Percentiles rank a stretch among this genome's conserved stretches.
phyloP scores from a whole-genome alignment of 2,888 invertebrate genomes.

The Therioaphis trifolii region DNA sequence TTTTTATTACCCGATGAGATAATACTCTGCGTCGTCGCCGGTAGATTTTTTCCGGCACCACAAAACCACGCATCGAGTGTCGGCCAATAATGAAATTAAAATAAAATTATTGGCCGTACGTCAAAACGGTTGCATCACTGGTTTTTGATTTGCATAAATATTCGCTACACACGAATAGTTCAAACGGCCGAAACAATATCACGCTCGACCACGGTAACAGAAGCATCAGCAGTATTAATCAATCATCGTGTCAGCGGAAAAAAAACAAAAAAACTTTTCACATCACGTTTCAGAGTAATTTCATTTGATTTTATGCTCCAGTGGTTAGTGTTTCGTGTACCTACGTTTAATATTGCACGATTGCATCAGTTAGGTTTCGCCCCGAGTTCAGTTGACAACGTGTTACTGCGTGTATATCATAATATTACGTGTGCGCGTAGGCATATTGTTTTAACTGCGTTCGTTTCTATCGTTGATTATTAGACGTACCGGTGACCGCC shows the following conservation, averaged over 20 bases:
- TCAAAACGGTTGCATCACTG: slow-evolving; percentile 33
- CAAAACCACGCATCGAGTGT: slow-evolving; percentile 29
- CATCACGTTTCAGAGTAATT: slow-evolving; percentile 41
- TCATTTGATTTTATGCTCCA: slow-evolving; percentile 29
- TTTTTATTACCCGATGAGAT: slow-evolving; percentile 58
- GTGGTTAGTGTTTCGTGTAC: slow-evolving; percentile 12
- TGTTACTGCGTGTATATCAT: no score
- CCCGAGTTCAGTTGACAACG: slow-evolving; percentile 5
- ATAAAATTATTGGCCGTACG: slow-evolving; percentile 49
- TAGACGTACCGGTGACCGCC: no score
- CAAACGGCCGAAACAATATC: slow-evolving; percentile 22
- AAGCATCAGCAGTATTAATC: slow-evolving; percentile 5
- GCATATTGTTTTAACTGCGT: no score
- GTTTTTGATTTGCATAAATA: slow-evolving; percentile 53
- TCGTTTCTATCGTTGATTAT: no score
- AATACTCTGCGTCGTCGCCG: slow-evolving; percentile 18
- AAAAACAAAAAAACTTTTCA: slow-evolving; percentile 20
- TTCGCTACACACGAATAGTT: slow-evolving; percentile 18
- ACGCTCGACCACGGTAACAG: not conserved
- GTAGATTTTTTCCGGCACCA: not conserved
- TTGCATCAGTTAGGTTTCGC: not conserved
- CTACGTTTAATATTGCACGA: slow-evolving; percentile 24
- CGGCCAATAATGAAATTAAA: slow-evolving; percentile 43
- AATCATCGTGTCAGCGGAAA: slow-evolving; percentile 36
- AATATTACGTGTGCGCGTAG: no score